These are phyloP conservation scores for Stegostoma tigrinum DNA, from an alignment of 2,113 vertebrate genomes.

Conservation along the genomic window DNA sequence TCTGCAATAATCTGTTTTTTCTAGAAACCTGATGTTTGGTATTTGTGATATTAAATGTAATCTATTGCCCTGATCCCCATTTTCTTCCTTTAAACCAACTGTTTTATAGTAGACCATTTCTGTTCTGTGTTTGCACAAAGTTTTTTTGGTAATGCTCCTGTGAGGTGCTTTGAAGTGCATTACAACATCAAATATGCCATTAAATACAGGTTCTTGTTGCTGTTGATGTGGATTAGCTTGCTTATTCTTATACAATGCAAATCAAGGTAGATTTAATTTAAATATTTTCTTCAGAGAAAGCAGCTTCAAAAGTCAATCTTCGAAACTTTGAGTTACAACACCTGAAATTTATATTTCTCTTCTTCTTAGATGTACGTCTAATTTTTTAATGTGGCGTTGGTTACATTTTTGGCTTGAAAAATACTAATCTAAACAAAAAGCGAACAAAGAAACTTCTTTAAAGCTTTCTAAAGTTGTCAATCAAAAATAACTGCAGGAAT, in stretches of 20 bases:
- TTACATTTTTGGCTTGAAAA: background rate
- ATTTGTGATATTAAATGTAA: background rate
- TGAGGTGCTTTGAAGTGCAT: no score
- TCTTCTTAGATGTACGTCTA: background rate
- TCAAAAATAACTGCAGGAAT: background rate
- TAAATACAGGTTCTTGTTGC: no score
- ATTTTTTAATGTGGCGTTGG: background rate
- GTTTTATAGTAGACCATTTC: background rate
- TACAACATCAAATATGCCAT: no score
- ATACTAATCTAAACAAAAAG: background rate
- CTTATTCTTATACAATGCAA: background rate
- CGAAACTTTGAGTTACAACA: background rate
- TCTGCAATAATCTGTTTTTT: background rate
- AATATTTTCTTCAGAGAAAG: background rate
- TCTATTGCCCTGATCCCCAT: background rate
- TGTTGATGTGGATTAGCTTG: background rate
- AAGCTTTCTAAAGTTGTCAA: background rate
- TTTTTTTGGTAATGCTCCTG: no score
- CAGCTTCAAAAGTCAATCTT: background rate
- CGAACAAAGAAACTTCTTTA: background rate
- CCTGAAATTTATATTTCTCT: background rate
- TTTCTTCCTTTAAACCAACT: background rate
- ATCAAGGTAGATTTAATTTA: background rate
- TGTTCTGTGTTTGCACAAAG: background rate
- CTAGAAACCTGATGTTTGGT: background rate